Base-by-base conservation (phyloP, 2,888 invertebrate genomes). In the Cryptocephalus moraei region DNA sequence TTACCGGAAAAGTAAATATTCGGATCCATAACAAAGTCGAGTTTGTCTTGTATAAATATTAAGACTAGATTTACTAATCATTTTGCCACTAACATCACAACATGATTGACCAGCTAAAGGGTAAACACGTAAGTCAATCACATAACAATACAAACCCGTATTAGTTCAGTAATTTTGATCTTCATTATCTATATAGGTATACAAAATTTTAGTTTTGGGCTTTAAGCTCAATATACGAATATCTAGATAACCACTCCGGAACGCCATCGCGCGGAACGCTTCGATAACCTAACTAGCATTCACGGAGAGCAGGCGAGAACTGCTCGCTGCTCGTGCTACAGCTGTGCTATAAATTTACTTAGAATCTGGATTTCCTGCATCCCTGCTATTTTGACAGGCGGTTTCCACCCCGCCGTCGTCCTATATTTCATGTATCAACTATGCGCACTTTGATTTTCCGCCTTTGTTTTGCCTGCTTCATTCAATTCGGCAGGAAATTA, bases 1-100 rank as follows among this genome's bases (percentile, higher is more conserved):
- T 68, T 65, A 68, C 68, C 67, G 56, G 67, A 63, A 56, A 62
- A 66, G 58, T 66, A 66, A 49, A 66, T 58, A 53, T 65, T 56
- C 55, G 64, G 60, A 62, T 67, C 67, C 68, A 68, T 68, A 61
- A 63, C 62, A 61, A 58, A 57, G 50, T 49, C 44, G 51, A 54
- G 53, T 54, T 56, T 51, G 51, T 46, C 51, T 56, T 51, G 49
- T 52, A 55, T 52, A 55, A 51, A 56, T 47, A 56, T 48, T 49
- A 53, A 58, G 57, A 55, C 55, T 57, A 61, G 55, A 56, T 54
- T 59, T 48, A 50, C 51, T 58, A 59, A 63, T 62, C 65, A 64
- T 64, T 55, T 57, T 60, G 56, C 56, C 62, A 64, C 64, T 63
- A 61, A 62, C 65, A 65, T 65, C 60, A 62, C 65, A 62, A 58